phyloP scores from a whole-genome alignment of 2,888 invertebrate species.

The Endotricha flammealis region DNA sequence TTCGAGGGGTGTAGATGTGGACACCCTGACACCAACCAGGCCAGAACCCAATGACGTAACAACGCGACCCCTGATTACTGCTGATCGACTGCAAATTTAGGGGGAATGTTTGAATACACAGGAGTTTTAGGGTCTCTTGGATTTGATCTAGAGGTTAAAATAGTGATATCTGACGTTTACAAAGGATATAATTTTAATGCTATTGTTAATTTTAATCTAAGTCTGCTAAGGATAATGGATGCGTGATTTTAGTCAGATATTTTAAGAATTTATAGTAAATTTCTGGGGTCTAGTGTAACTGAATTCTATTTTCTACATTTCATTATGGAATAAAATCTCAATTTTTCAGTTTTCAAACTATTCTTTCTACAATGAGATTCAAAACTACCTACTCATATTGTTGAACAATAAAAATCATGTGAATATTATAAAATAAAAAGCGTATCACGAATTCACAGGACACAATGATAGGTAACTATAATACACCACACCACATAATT shows the following conservation, averaged over 20 bases:
- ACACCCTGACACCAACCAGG: conserved; percentile 96
- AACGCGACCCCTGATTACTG: conserved; percentile 97
- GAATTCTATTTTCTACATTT: conserved; percentile 4
- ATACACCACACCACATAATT: conserved; percentile 47
- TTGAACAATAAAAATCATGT: conserved; percentile 23
- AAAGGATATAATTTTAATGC: too few species aligned
- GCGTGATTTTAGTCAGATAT: too few species aligned
- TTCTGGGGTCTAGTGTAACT: neutral
- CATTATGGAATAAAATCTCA: neutral
- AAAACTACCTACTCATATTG: conserved; percentile 23
- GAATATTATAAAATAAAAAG: conserved; percentile 63
- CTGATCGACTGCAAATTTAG: conserved; percentile 87
- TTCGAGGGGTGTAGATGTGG: conserved; percentile 95
- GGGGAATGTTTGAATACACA: neutral
- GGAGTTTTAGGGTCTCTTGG: too few species aligned
- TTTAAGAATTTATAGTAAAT: too few species aligned
- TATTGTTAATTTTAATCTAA: too few species aligned
- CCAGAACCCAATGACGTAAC: conserved; percentile 94
- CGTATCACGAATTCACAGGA: conserved; percentile 81
- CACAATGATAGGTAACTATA: conserved; percentile 65
- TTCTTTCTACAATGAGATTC: conserved; percentile 4
- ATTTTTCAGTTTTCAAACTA: conserved; percentile 1
- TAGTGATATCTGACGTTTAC: too few species aligned
- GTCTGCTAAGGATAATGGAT: too few species aligned
- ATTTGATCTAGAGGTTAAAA: too few species aligned